phyloP scores from a whole-genome alignment of 2,888 invertebrate genomes.

The Stenchaetothrips biformis region DNA sequence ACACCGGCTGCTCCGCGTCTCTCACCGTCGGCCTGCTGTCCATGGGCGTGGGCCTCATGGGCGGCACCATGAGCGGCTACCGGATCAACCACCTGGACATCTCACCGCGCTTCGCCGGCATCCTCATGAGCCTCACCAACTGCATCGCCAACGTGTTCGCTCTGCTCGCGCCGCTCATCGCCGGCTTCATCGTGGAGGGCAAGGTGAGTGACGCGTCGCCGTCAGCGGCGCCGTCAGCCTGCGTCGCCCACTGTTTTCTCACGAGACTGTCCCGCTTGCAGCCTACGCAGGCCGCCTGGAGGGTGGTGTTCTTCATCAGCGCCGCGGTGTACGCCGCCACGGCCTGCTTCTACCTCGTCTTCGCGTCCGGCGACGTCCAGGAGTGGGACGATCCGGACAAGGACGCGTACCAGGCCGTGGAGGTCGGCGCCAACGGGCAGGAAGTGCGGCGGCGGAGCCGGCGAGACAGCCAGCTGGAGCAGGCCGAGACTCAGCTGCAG shows the following conservation, averaged over 20 bases:
- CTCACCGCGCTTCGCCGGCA: constrained; percentile 45
- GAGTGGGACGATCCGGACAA: constrained; percentile 40
- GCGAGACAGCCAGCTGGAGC: constrained; percentile 17
- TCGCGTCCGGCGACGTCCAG: constrained; percentile 43
- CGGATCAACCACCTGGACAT: constrained; percentile 45
- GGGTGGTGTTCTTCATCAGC: constrained; percentile 44
- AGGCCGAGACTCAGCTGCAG: constrained; percentile 8
- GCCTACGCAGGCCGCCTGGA: constrained; percentile 44
- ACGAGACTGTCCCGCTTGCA: constrained; percentile 33
- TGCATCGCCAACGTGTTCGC: constrained; percentile 44
- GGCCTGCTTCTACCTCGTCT: constrained; percentile 42
- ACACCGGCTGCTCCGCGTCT: constrained; percentile 42
- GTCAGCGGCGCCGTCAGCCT: neutral
- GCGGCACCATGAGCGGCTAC: constrained; percentile 43
- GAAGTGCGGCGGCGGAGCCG: neutral
- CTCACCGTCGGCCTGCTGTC: constrained; percentile 42
- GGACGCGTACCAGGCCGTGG: constrained; percentile 2
- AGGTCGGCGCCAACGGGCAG: neutral
- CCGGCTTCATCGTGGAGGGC: constrained; percentile 40
- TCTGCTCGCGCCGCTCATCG: constrained; percentile 43
- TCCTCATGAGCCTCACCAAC: constrained; percentile 46
- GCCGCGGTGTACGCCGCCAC: constrained; percentile 42
- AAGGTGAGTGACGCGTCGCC: constrained; percentile 31
- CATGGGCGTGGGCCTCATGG: constrained; percentile 43
- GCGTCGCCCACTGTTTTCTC: neutral